phyloP scores from a whole-genome alignment of 2,888 invertebrate species.

The Frankliniella fusca region DNA sequence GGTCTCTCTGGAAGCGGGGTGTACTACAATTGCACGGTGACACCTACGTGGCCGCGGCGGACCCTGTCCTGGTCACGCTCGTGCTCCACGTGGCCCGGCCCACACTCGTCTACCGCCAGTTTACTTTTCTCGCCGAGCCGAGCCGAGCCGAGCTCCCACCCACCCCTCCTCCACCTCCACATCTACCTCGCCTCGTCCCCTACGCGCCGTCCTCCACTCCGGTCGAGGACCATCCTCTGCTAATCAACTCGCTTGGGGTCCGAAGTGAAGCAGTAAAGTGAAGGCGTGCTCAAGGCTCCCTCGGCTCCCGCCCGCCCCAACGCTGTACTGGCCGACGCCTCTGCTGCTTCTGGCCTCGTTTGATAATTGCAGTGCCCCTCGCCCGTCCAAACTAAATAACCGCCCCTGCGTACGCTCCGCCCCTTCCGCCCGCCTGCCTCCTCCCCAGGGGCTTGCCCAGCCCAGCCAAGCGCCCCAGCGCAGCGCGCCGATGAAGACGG shows the following conservation, averaged over 20 bases:
- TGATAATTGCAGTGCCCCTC: conserved; percentile 10
- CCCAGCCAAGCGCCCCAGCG: background rate
- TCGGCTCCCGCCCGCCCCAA: background rate
- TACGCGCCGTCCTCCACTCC: conserved; percentile 12
- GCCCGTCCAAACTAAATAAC: background rate
- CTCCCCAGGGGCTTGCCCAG: background rate
- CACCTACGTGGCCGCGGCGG: no score
- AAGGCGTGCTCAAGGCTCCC: background rate
- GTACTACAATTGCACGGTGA: no score
- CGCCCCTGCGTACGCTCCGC: background rate
- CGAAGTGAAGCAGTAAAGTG: background rate
- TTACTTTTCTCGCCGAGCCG: background rate
- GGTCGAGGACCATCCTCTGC: background rate
- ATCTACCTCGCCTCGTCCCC: background rate
- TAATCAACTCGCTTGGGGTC: background rate
- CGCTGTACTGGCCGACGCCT: no score
- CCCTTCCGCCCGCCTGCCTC: background rate
- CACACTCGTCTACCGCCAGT: background rate
- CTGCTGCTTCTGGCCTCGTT: background rate
- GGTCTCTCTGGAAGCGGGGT: no score
- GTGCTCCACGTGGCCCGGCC: background rate
- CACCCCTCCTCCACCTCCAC: no score
- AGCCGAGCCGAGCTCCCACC: no score
- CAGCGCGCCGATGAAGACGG: background rate
- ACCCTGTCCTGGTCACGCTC: background rate